phyloP scores from a whole-genome alignment of 2,888 invertebrate genomes.

The Ophioninae sp. region DNA sequence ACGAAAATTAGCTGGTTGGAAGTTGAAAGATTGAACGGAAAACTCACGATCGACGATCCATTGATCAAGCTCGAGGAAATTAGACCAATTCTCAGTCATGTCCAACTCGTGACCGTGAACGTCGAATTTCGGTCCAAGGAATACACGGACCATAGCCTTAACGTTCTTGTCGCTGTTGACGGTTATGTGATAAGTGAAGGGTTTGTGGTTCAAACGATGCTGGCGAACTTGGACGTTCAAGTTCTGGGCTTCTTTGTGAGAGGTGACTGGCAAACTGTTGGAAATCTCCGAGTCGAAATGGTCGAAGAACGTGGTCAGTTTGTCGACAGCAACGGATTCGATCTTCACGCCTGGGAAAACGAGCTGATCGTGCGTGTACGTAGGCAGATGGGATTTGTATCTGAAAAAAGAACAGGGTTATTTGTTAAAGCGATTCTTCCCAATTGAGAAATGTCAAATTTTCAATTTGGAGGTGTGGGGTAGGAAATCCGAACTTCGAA shows the following conservation, averaged over 20 bases:
- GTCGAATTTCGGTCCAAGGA: constrained; percentile 87
- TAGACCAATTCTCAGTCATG: constrained; percentile 83
- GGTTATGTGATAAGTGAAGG: constrained; percentile 84
- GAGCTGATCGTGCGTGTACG: constrained; percentile 84
- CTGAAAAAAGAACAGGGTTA: constrained; percentile 56
- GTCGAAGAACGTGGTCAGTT: constrained; percentile 87
- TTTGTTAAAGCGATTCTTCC: not conserved
- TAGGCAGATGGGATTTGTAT: constrained; percentile 83
- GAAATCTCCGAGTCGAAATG: constrained; percentile 84
- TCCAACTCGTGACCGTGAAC: constrained; percentile 82
- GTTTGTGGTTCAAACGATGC: constrained; percentile 87
- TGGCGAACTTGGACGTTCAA: constrained; percentile 85
- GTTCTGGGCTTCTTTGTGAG: constrained; percentile 80
- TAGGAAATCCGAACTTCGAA: too few species aligned
- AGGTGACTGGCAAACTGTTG: constrained; percentile 80
- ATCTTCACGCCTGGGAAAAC: constrained; percentile 84
- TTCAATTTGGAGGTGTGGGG: not conserved
- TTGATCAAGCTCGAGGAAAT: constrained; percentile 84
- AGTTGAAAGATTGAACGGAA: not conserved
- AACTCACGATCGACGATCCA: constrained; percentile 73
- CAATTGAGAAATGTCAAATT: not conserved
- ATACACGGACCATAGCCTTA: constrained; percentile 85
- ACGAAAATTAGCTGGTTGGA: not conserved
- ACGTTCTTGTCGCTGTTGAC: constrained; percentile 84
- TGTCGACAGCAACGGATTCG: constrained; percentile 85